Base-by-base conservation (phyloP, 2,888 invertebrate genomes). In the Nemotelus pantherinus region DNA sequence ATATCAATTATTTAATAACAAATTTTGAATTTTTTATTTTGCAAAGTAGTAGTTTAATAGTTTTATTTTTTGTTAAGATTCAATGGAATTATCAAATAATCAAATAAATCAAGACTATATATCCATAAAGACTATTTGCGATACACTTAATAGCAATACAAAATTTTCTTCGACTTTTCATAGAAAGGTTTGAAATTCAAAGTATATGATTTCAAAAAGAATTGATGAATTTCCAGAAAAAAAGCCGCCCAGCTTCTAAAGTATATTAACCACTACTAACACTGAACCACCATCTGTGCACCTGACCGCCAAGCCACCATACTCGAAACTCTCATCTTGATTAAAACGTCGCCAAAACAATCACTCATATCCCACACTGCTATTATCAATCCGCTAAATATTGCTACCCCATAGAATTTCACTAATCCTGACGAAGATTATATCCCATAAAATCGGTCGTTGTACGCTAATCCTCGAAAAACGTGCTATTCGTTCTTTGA, bases 361-460 rank as follows among this genome's bases (percentile, higher is more conserved):
- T 10, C 7, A 57, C 10, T 3, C 25, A 10, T 4, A 57, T 25
- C 57, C 57, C 10, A 57, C 9, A 57, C 57, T 57, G 57, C n/a
- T 25, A 57, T 25, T 9, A 9, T 39, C 25, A 63, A 43, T 43
- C 65, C 6, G 43, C 47, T 44, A 6, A 65, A 65, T 25, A 65
- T 65, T 47, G n/a, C 65, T 47, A 65, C 47, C 7, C 65, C 57
- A 44, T 43, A 71, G 55, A 57, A 71, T 71, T 71, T 71, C 10
- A n/a, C 44, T 55, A 57, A 71, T 71, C 71, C 71, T 1, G 25
- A n/a, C 44, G 43, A 55, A 44, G 44, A 57, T 71, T 41, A 55
- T 55, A 6, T 57, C 55, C 44, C 57, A 55, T 57, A 55, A 57
- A 55, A 71, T 44, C 55, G 55, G n/a, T 55, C 55, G 57, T 53